These are phyloP conservation scores for Ciona savignyi DNA, from an alignment of 23 tunicate genomes.

Conservation along the genomic window DNA sequence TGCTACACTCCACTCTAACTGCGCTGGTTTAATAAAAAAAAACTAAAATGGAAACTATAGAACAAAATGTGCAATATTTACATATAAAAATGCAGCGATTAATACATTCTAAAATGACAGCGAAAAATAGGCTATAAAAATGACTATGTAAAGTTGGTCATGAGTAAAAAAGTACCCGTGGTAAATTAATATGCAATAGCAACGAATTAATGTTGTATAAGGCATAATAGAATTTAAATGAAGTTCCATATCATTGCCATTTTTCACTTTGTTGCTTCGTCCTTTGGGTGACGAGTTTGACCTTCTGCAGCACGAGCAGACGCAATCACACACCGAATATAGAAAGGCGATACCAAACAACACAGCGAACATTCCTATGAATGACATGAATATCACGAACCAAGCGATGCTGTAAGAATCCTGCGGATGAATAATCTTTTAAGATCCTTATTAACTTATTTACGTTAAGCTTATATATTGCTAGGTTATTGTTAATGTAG, in stretches of 20 bases:
- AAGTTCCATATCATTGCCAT: background rate
- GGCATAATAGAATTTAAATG: background rate
- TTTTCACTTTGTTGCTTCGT: background rate
- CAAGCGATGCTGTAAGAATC: conserved; percentile 32
- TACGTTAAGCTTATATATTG: too few relatives aligned
- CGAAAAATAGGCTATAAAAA: background rate
- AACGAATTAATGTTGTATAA: background rate
- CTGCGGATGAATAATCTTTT: too few relatives aligned
- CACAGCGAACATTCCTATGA: conserved; percentile 21
- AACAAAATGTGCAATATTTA: background rate
- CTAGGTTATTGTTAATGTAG: too few relatives aligned
- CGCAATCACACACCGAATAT: conserved; percentile 41
- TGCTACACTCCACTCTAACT: too few relatives aligned
- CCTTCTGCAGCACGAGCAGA: conserved; percentile 32
- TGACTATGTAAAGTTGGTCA: background rate
- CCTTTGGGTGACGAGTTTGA: background rate
- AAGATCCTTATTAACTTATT: too few relatives aligned
- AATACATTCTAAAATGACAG: too few relatives aligned
- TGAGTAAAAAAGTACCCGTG: background rate
- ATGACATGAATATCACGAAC: conserved; percentile 41
- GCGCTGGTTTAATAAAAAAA: background rate
- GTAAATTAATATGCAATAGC: background rate
- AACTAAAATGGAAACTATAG: background rate
- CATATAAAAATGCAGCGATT: background rate
- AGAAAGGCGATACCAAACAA: conserved; percentile 28